These are phyloP conservation scores for Brachypterus glaber DNA, from an alignment of 2,888 invertebrate genomes.

Conservation along the genomic window DNA sequence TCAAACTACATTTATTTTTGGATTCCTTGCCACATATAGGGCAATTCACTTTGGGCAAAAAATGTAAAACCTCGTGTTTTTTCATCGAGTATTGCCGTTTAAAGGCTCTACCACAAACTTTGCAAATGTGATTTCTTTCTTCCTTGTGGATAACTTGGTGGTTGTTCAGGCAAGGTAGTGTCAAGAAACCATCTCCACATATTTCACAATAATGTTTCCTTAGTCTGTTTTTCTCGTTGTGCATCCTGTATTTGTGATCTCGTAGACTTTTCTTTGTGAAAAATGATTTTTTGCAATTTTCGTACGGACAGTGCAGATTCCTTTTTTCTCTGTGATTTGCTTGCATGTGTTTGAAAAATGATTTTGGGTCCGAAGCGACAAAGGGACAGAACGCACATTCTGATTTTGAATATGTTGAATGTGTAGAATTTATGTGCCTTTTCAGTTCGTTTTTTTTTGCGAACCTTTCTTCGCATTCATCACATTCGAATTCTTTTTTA, in stretches of 20 bases:
- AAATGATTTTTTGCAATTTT: conserved; percentile 23
- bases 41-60: no score
- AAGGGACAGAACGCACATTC: conserved; percentile 19
- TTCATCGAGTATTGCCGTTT: conserved; percentile 23
- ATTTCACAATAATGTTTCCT: no score
- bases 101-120: conserved; percentile 23
- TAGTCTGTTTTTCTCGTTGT: no score
- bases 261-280: conserved; percentile 22
- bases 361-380: conserved; percentile 14
- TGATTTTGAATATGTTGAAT: no score
- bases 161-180: conserved; percentile 18
- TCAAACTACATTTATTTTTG: no score
- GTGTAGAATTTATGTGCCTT: no score
- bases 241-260: no score
- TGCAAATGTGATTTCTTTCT: conserved; percentile 24
- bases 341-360: conserved; percentile 23
- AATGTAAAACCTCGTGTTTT: conserved; percentile 25
- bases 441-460: no score
- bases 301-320: conserved; percentile 21
- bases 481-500: no score
- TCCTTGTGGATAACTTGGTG: conserved; percentile 25
- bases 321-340: conserved; percentile 23
- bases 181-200: no score
- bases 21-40: no score
- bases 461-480: no score